Base-by-base conservation (phyloP, 1,140 invertebrate species). In the Drosophila tristis region DNA sequence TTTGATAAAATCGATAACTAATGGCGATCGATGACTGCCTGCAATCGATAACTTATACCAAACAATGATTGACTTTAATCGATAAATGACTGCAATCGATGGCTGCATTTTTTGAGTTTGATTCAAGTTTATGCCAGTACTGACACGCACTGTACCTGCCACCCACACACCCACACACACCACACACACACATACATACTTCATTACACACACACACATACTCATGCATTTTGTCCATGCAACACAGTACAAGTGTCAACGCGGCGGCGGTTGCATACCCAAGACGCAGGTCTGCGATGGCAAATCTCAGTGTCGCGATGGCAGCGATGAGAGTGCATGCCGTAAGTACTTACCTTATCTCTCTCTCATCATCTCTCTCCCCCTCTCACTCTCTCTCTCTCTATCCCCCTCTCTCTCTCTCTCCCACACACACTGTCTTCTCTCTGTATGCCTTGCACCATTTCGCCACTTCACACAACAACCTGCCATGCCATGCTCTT, bases 241-340 rank as follows among this genome's bases (percentile, higher is more conserved):
- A 39, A 39, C 35, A 60, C 78, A 92, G 91, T 92, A 89, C 63
- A 91, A 91, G 81, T 92, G 91, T 90, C 86, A 92, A 66, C 90
- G 81, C 54, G 80, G 91, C 67, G 92, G 91, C 51, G 92, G 92
- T 61, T 93, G 93, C 81, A 90, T 94, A 55, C 80, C 77, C 25
- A 93, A 93, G 74, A 90, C 89, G 4, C 90, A 90, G 54, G 93
- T 93, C 67, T 98, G 97, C 92, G 95, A 98, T 92, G 93, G 93
- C 58, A 91, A 92, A 61, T 82, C 90, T 45, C 96, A 97, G 92
- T 97, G 96, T 92, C 92, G 93, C 43, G 94, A 95, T 92, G 93
- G 93, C 42, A 95, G 95, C 92, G 96, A 97, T 91, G 97, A 97
- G 92, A 92, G 93, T 51, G 89, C 93, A 74, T 96, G 95, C 76